Percentiles rank a stretch among this genome's conserved stretches.
These are phyloP conservation scores for Xestobium rufovillosum DNA, from an alignment of 2,888 invertebrate genomes.

Conservation along the genomic window DNA sequence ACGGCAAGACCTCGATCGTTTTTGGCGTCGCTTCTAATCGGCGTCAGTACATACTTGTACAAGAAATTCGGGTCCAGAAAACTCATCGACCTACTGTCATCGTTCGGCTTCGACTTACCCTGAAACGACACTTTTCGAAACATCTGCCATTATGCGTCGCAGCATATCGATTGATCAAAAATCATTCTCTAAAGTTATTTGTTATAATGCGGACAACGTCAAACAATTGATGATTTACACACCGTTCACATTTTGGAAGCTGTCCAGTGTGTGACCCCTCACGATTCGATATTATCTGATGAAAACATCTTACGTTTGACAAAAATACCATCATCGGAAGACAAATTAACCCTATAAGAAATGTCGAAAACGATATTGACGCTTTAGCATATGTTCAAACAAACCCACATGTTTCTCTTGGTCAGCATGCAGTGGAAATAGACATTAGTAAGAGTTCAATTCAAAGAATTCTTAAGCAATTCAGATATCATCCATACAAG, in stretches of 20 bases:
- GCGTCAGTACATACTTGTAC: slow-evolving; percentile 13
- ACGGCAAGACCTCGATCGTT: slow-evolving; percentile 19
- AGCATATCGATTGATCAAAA: slow-evolving; percentile 13
- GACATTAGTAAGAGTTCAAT: no score
- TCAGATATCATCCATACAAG: no score
- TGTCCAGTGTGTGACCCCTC: slow-evolving; percentile 18
- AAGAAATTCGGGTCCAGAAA: slow-evolving; percentile 21
- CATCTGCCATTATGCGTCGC: slow-evolving; percentile 18
- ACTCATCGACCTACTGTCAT: slow-evolving; percentile 20
- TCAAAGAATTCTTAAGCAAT: no score
- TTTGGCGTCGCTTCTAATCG: slow-evolving; percentile 18
- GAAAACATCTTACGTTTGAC: slow-evolving; percentile 16
- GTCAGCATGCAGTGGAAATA: no score
- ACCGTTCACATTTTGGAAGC: slow-evolving; percentile 20
- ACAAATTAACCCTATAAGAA: no score
- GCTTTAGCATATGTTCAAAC: no score
- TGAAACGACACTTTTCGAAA: slow-evolving; percentile 19
- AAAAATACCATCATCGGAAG: slow-evolving; percentile 18
- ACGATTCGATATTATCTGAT: slow-evolving; percentile 16
- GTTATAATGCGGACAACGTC: slow-evolving; percentile 20
- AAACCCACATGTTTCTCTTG: no score
- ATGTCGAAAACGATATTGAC: no score
- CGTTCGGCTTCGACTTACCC: slow-evolving; percentile 21
- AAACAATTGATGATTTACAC: slow-evolving; percentile 19
- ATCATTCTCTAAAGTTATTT: slow-evolving; percentile 20